Conservation (phyloP, 1,140 invertebrate species). For the Drosophila chauvacae region DNA sequence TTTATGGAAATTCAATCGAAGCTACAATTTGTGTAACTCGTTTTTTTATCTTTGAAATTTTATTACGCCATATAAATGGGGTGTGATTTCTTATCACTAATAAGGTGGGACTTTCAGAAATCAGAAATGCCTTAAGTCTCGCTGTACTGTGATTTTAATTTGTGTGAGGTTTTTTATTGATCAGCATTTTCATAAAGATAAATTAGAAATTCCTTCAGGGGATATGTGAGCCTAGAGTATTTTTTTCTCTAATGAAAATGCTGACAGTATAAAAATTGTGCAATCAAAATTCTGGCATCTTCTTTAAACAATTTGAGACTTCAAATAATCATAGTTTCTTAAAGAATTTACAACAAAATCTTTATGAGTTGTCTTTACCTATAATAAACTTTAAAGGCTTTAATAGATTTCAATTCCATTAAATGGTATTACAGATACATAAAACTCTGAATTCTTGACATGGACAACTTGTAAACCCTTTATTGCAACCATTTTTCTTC, state of each 20-base stretch:
- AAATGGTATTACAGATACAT: neutral
- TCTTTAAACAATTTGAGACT: neutral
- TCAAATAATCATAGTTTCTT: neutral
- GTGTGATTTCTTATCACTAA: slow-evolving; percentile 32
- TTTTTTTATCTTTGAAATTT: slow-evolving; percentile 20
- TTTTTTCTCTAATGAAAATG: neutral
- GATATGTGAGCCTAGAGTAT: neutral
- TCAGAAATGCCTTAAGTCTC: slow-evolving; percentile 11
- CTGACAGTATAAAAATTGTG: neutral
- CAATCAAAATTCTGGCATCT: neutral
- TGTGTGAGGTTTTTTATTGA: slow-evolving; percentile 16
- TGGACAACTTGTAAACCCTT: neutral
- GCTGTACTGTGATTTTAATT: slow-evolving; percentile 4
- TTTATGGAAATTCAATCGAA: slow-evolving; percentile 27
- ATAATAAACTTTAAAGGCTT: neutral
- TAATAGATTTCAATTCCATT: neutral
- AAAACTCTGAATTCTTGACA: too few relatives aligned
- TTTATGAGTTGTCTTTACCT: neutral
- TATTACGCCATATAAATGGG: slow-evolving; percentile 18
- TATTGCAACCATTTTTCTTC: neutral
- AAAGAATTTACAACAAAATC: too few relatives aligned
- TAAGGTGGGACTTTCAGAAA: slow-evolving; percentile 1
- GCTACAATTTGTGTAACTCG: slow-evolving; percentile 19
- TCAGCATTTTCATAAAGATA: slow-evolving; percentile 19
- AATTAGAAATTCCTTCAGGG: slow-evolving; percentile 6